Percentiles rank a stretch among this genome's conserved stretches.
Conservation (phyloP, 64 coral and sea anemone species). For the Pocillopora damicornis region DNA sequence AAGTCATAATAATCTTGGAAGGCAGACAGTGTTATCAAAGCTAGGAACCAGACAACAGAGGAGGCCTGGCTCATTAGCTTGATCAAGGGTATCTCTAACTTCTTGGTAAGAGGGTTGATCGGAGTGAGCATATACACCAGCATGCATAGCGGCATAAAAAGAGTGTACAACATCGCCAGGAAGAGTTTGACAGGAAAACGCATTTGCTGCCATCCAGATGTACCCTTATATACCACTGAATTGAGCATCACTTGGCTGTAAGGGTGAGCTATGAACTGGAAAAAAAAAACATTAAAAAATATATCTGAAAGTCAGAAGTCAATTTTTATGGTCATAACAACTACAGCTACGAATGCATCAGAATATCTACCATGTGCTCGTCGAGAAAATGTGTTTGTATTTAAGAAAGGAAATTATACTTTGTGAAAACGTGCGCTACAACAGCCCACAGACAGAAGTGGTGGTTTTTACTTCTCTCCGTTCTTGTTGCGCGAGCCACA, state of each 20-base stretch:
- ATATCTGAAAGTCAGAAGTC: too few relatives aligned
- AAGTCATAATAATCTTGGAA: constrained; percentile 50
- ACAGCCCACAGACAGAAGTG: too few relatives aligned
- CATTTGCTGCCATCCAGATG: constrained; percentile 35
- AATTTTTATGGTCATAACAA: too few relatives aligned
- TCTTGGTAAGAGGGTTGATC: constrained; percentile 36
- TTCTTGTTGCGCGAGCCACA: too few relatives aligned
- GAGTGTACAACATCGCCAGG: constrained; percentile 40
- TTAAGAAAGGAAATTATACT: too few relatives aligned
- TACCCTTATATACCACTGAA: constrained; percentile 50
- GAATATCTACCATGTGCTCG: too few relatives aligned
- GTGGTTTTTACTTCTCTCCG: too few relatives aligned
- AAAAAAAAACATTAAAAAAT: not conserved
- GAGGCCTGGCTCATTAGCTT: constrained; percentile 62
- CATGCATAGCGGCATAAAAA: constrained; percentile 58
- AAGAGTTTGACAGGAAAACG: constrained; percentile 7
- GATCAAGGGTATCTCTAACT: constrained; percentile 47
- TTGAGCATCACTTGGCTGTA: constrained; percentile 86
- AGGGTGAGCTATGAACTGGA: constrained; percentile 76
- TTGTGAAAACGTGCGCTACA: too few relatives aligned
- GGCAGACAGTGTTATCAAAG: constrained; percentile 38
- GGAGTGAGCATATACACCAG: constrained; percentile 53
- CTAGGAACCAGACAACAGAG: constrained; percentile 57
- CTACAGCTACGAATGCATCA: too few relatives aligned
- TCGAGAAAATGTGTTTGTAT: too few relatives aligned